Percentiles rank a stretch among this genome's conserved stretches.
Conservation (phyloP, 2,797 vertebrate genomes). For the Mormyrus proboscirostris region DNA sequence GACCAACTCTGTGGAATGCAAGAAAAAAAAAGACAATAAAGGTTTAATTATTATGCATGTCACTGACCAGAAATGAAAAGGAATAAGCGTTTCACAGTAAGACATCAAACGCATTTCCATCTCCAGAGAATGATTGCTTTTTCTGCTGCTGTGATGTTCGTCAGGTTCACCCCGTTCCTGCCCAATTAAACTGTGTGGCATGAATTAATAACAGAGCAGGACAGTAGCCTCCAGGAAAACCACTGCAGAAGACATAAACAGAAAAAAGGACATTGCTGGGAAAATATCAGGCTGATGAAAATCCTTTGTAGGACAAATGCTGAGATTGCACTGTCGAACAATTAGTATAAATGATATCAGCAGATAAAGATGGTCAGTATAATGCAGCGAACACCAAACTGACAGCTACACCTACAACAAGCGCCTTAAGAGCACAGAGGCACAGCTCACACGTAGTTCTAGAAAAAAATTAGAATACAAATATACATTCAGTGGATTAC, state of each 20-base stretch:
- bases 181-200: slow-evolving; percentile 77
- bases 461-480: background rate
- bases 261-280: background rate
- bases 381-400: background rate
- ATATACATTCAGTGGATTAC: background rate
- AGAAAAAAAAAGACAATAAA: slow-evolving; percentile 57
- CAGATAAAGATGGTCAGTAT: background rate
- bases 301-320: background rate
- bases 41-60: slow-evolving; percentile 74
- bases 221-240: slow-evolving; percentile 51
- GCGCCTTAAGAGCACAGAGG: background rate
- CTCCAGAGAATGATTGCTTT: slow-evolving; percentile 80
- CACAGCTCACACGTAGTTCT: background rate
- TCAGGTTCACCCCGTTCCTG: slow-evolving; percentile 75
- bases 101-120: slow-evolving; percentile 83
- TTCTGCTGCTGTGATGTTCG: slow-evolving; percentile 79
- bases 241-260: background rate
- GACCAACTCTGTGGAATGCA: slow-evolving; percentile 61
- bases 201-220: slow-evolving; percentile 75
- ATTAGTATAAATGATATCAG: background rate
- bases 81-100: slow-evolving; percentile 77
- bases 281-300: background rate
- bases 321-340: background rate
- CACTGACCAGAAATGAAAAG: slow-evolving; percentile 69
- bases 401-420: background rate